phyloP scores from a whole-genome alignment of 2,888 invertebrate genomes.

The Chymomyza procnemis region DNA sequence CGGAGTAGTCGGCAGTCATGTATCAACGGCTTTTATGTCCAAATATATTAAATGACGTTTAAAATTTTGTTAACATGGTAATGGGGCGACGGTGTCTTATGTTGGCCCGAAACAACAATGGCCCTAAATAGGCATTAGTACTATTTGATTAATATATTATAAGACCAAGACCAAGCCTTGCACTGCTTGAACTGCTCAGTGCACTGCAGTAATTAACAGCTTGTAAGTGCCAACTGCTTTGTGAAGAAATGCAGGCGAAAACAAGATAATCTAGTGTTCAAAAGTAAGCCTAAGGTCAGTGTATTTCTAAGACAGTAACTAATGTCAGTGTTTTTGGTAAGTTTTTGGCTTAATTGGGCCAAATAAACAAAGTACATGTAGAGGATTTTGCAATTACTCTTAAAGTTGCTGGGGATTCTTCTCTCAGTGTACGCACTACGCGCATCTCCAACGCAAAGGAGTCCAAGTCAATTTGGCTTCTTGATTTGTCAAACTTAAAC shows the following conservation, averaged over 20 bases:
- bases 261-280: not conserved
- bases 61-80: constrained; percentile 50
- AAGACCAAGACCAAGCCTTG: constrained; percentile 7
- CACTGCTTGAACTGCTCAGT: not conserved
- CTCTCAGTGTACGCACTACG: not conserved
- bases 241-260: not conserved
- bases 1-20: not conserved
- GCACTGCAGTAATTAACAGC: constrained; percentile 48
- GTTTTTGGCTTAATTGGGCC: too few species aligned
- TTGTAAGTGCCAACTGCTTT: not conserved
- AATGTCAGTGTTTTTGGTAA: not conserved
- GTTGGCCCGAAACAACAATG: constrained; percentile 19
- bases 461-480: not conserved
- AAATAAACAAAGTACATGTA: too few species aligned
- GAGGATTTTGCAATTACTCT: not conserved
- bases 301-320: not conserved
- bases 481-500: not conserved
- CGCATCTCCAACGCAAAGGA: not conserved
- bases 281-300: not conserved
- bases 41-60: constrained; percentile 40
- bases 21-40: constrained; percentile 10
- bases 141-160: constrained; percentile 47
- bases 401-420: not conserved
- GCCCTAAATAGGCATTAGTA: constrained; percentile 40
- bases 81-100: constrained; percentile 50